phyloP scores from a whole-genome alignment of 2,797 vertebrate genomes.

The Cryptoblepharus egeriae region DNA sequence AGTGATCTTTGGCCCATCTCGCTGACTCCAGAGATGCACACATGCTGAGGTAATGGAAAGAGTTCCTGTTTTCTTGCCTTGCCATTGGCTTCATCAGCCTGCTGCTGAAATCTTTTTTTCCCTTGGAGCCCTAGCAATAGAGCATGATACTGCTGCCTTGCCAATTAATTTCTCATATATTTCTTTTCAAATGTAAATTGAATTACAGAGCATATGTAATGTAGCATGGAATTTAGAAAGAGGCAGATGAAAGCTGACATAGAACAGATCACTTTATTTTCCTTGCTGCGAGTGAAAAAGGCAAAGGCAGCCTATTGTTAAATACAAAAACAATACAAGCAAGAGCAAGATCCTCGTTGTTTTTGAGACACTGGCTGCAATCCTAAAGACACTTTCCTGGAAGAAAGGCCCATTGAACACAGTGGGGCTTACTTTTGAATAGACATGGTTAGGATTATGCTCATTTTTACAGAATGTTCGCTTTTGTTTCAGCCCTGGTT shows the following conservation, averaged over 20 bases:
- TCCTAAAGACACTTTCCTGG: too few species aligned
- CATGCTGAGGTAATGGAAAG: slow-evolving; percentile 52
- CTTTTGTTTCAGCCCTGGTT: slow-evolving; percentile 26
- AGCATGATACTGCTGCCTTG: slow-evolving; percentile 44
- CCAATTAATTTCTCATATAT: slow-evolving; percentile 62
- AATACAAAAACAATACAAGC: not conserved
- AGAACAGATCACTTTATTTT: slow-evolving; percentile 48
- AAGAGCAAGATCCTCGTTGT: slow-evolving; percentile 26
- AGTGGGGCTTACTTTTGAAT: too few species aligned
- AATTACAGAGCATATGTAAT: slow-evolving; percentile 60
- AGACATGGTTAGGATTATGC: too few species aligned
- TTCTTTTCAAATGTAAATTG: slow-evolving; percentile 67
- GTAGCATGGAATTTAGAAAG: slow-evolving; percentile 41
- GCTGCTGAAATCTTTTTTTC: slow-evolving; percentile 42
- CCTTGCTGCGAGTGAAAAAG: slow-evolving; percentile 12
- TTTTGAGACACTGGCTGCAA: slow-evolving; percentile 15
- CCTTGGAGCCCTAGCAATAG: slow-evolving; percentile 27
- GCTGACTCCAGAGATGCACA: slow-evolving; percentile 37
- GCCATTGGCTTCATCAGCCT: slow-evolving; percentile 40
- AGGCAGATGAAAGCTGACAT: slow-evolving; percentile 53
- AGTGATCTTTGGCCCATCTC: slow-evolving; percentile 15
- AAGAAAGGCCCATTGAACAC: too few species aligned
- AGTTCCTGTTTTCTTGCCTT: slow-evolving; percentile 33
- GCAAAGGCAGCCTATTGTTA: slow-evolving; percentile 24
- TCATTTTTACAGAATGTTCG: not conserved